Base-by-base conservation (phyloP, 2,113 vertebrate genomes). In the Bubo blakistoni region DNA sequence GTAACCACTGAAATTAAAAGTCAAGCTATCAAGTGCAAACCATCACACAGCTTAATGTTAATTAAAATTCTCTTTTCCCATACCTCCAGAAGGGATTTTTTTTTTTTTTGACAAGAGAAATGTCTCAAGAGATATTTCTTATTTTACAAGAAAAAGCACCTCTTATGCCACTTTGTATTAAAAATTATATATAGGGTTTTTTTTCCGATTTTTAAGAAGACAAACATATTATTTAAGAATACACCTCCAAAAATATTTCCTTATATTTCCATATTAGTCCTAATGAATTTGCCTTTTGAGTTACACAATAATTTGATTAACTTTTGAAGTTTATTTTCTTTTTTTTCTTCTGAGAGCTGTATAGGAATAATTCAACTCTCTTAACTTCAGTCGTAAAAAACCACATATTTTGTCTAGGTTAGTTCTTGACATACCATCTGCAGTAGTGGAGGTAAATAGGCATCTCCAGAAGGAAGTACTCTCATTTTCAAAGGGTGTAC, bases 1-100 rank as follows among this genome's bases (percentile, higher is more conserved):
- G 88, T 88, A 96, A 96, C 70, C 83, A 86, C 59, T 65, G 88
- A 96, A 96, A 97, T 90, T 83, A 97, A 93, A 94, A 95, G 92
- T 95, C 94, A 96, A 96, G 54, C 73, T 89, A 95, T 94, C 90
- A 90, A 95, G 66, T 82, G 61, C 66, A 96, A 89, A 78, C 92
- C 17, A 4, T 67, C 82, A 95, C 34, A 66, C 6, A 27, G 62
- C 59, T 94, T 94, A 91, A 77, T 74, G 42, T 70, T 96, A 97
- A 97, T 96, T 97, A 97, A 86, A 91, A 91, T 85, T 92, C n/a
- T 86, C 42, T 86, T 71, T 74, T 86, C 18, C 46, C 1, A 1
- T 94, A 9, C 71, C 15, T 85, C 74, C 63, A 84, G 21, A 93
- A 86, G 59, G 42, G 58, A 51, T 79, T 70, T 55, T 49, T n/a